These are phyloP conservation scores for Ricordea florida DNA, from an alignment of 92 coral and sea anemone species.

Conservation along the genomic window DNA sequence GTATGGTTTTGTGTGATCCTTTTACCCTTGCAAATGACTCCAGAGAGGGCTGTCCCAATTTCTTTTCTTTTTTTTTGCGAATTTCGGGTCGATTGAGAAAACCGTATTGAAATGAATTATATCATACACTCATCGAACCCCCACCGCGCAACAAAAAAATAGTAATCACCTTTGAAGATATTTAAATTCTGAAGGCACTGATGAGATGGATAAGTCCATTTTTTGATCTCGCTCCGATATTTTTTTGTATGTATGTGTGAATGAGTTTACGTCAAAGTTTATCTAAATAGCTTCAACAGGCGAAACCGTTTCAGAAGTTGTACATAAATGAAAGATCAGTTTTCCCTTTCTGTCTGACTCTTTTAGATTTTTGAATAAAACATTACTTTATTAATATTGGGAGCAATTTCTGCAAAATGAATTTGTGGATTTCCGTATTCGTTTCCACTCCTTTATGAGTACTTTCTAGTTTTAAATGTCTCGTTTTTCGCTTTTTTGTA, in stretches of 20 bases:
- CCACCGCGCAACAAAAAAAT: conserved; percentile 25
- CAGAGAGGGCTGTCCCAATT: too few species aligned
- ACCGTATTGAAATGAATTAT: not conserved
- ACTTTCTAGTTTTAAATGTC: too few species aligned
- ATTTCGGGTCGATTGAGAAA: not conserved
- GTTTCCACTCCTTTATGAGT: not conserved
- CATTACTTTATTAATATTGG: not conserved
- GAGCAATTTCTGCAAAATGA: not conserved
- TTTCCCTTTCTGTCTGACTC: not conserved
- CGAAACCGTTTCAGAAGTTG: not conserved
- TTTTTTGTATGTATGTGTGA: not conserved
- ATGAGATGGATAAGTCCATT: conserved; percentile 15
- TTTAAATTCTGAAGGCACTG: conserved; percentile 20
- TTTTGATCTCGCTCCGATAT: not conserved
- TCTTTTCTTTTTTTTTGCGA: too few species aligned
- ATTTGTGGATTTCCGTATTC: not conserved
- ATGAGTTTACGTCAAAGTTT: conserved; percentile 19
- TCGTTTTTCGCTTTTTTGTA: too few species aligned
- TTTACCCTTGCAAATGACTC: too few species aligned
- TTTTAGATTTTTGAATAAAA: not conserved
- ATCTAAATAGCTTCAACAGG: conserved; percentile 18
- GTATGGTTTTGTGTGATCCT: too few species aligned
- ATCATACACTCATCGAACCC: conserved; percentile 14
- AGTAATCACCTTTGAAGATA: conserved; percentile 25
- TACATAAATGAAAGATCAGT: conserved; percentile 26